A percentile compares a stretch with the other conserved stretches of the same genome.
Evolutionary conservation across 2,797 vertebrate species (phyloP).

Genomic region (Pitangus sulphuratus): DNA sequence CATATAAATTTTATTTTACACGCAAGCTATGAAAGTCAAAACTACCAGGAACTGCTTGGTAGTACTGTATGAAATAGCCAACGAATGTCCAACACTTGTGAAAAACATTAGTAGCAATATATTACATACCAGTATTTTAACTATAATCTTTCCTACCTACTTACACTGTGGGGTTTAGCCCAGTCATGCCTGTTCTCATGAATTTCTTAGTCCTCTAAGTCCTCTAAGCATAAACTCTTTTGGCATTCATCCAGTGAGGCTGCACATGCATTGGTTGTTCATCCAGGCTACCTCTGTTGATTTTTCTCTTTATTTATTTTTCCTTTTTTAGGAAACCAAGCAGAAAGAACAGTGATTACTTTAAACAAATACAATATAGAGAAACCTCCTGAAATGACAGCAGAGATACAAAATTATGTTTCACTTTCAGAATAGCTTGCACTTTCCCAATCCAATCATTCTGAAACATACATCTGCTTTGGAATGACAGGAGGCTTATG

Average conservation of each 20-base stretch:
- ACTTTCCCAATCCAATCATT: slow-evolving; percentile 30
- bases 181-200: slow-evolving; percentile 34
- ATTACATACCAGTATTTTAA: slow-evolving; percentile 63
- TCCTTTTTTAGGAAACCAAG: slow-evolving; percentile 59
- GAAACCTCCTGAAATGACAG: slow-evolving; percentile 45
- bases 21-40: slow-evolving; percentile 67
- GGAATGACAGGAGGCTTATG: slow-evolving; percentile 40
- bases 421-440: slow-evolving; percentile 34
- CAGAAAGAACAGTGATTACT: slow-evolving; percentile 66
- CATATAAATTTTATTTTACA: slow-evolving; percentile 74
- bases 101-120: slow-evolving; percentile 68
- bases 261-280: slow-evolving; percentile 9
- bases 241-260: slow-evolving; percentile 43
- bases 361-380: slow-evolving; percentile 51
- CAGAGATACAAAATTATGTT: slow-evolving; percentile 55
- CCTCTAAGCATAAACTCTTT: slow-evolving; percentile 35
- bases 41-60: slow-evolving; percentile 67
- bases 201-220: slow-evolving; percentile 34
- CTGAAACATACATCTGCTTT: slow-evolving; percentile 37
- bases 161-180: slow-evolving; percentile 26
- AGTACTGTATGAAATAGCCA: slow-evolving; percentile 70
- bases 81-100: slow-evolving; percentile 55
- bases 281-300: background rate
- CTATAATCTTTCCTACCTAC: slow-evolving; percentile 38
- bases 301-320: background rate